Evolutionary conservation across 1,140 invertebrate species (phyloP), one percentile per base, ranked within the genome.

Genomic region (Lepidostoma basale): DNA sequence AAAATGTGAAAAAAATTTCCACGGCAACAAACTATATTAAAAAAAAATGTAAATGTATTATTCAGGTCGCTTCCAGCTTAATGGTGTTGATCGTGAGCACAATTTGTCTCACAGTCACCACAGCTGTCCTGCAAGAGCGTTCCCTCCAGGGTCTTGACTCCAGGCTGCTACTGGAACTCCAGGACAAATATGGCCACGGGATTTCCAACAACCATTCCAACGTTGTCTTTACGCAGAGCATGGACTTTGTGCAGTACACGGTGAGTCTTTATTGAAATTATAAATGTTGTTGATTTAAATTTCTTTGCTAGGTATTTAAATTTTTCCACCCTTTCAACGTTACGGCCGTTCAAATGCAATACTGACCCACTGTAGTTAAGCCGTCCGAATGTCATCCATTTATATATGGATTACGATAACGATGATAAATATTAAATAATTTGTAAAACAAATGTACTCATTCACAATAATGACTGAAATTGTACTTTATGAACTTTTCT

Each of bases 211-310:
- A 54, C n/a, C 47, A 40, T 8, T 54, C 45, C 10, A 39, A 25
- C 16, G 18, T 26, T 3, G 30, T 65, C 2, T 62, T 62, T 16
- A 62, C 59, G 8, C 59, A 62, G 59, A 28, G 39, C 14, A 30
- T 62, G 23, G 62, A 65, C 30, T 65, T 54, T 33, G 62, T 23
- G 10, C 62, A 65, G 14, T 65, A 54, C 20, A 65, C 62, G 4
- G 62, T 65, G 25, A 54, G 62, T 54, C 20, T 3, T 52, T 25
- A 45, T 45, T 45, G 18, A 1, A 9, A 45, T 18, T 18, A 45
- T 16, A 45, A 18, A 45, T 14, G 20, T 3, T 18, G n/a, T 45
- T 45, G 42, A 18, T 14, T n/a, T n/a, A n/a, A n/a, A n/a, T n/a
- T n/a, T n/a, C n/a, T n/a, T n/a, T n/a, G n/a, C n/a, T n/a, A n/a